Evolutionary conservation across 1,140 invertebrate species (phyloP).

Genomic region (Kradibia gibbosae): DNA sequence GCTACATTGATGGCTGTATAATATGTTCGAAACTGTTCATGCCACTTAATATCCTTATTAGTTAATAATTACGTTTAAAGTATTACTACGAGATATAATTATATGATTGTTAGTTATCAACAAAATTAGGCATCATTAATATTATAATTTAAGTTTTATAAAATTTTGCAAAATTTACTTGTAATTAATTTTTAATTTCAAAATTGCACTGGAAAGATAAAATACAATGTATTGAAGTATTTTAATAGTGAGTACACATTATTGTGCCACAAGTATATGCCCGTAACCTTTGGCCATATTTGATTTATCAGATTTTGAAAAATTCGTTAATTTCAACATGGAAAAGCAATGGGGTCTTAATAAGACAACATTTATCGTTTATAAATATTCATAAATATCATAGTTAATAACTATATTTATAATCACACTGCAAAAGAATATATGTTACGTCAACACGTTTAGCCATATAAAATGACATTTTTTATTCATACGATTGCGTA

Average conservation of each 20-base stretch:
- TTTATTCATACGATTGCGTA: conserved; percentile 17
- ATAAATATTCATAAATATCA: no score
- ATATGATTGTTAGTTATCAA: neutral
- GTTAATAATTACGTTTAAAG: neutral
- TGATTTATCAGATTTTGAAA: conserved; percentile 31
- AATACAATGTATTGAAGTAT: neutral
- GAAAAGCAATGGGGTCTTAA: neutral
- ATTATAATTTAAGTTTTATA: neutral
- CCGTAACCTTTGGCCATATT: neutral
- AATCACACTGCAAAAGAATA: neutral
- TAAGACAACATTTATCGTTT: neutral
- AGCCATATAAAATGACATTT: neutral
- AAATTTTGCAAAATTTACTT: neutral
- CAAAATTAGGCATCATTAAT: neutral
- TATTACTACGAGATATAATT: neutral
- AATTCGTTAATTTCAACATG: neutral
- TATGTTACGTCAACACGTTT: neutral
- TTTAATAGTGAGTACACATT: neutral
- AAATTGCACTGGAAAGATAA: neutral
- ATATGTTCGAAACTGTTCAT: no score
- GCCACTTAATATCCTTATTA: neutral
- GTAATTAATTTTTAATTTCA: neutral
- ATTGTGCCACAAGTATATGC: conserved; percentile 12
- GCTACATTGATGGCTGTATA: no score
- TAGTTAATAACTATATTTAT: conserved; percentile 24